A percentile compares a stretch with the other conserved stretches of the same genome.
phyloP scores from a whole-genome alignment of 2,113 vertebrate species.

The Grallaria varia region DNA sequence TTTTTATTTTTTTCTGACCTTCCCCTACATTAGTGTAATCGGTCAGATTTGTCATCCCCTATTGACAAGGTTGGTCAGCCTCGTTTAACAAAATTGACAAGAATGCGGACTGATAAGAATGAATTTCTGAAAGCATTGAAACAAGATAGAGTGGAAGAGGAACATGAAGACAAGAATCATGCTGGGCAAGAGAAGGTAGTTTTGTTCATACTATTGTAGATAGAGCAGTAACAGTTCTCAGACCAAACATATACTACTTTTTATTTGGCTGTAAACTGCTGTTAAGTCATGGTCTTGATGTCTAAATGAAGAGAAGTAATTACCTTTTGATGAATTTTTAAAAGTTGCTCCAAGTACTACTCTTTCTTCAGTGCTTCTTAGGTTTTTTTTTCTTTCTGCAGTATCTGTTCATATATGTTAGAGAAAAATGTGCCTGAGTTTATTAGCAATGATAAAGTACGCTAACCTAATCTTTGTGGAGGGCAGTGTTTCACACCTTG shows the following conservation, averaged over 20 bases:
- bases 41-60: not conserved
- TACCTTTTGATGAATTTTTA: not conserved
- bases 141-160: not conserved
- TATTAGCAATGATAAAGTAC: not conserved
- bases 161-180: not conserved
- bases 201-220: not conserved
- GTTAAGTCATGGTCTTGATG: not conserved
- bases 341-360: not conserved
- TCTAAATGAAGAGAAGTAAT: not conserved
- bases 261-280: not conserved
- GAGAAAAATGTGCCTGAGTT: not conserved
- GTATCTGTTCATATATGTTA: not conserved
- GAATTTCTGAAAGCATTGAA: not conserved
- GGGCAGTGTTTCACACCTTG: not conserved
- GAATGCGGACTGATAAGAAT: not conserved
- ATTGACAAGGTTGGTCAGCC: not conserved
- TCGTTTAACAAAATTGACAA: not conserved
- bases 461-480: not conserved
- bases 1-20: not conserved
- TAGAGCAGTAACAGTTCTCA: not conserved
- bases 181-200: not conserved
- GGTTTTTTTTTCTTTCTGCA: not conserved
- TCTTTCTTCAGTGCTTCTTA: not conserved
- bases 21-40: not conserved
- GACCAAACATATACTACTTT: not conserved